A percentile compares a stretch with the other conserved stretches of the same genome.
These are phyloP conservation scores for Hypomesus transpacificus DNA, from an alignment of 2,113 vertebrate species.

Conservation along the genomic window DNA sequence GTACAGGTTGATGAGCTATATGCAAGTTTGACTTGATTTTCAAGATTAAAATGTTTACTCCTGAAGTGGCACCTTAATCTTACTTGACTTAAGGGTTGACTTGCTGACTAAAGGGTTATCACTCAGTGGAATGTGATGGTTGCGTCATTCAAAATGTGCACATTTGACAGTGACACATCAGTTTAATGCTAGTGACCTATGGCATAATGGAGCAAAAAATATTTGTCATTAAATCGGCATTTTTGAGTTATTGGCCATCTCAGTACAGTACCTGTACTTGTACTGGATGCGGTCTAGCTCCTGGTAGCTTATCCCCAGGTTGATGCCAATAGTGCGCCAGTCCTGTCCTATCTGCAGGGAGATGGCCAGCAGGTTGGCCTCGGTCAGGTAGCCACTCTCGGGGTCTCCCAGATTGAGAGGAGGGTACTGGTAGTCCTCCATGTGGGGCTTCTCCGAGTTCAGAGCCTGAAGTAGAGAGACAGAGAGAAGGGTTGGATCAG, in stretches of 20 bases:
- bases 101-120: neutral
- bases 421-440: constrained; percentile 57
- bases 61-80: neutral
- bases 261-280: constrained; percentile 75
- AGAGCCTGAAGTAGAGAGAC: constrained; percentile 47
- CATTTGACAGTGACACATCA: too few species aligned
- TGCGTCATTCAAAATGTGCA: too few species aligned
- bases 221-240: neutral
- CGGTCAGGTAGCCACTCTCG: constrained; percentile 90
- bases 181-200: too few species aligned
- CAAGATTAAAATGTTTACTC: neutral
- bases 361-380: constrained; percentile 86
- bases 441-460: constrained; percentile 53
- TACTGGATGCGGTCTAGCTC: constrained; percentile 82
- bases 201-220: too few species aligned
- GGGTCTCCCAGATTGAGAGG: constrained; percentile 89
- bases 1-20: neutral
- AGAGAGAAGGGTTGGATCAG: neutral
- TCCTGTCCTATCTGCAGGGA: constrained; percentile 83
- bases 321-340: constrained; percentile 86
- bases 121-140: too few species aligned
- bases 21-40: neutral
- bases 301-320: constrained; percentile 80
- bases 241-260: neutral
- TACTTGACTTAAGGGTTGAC: neutral